Base-by-base conservation (phyloP, 1,140 invertebrate genomes). In the Himalopsyche phryganea region DNA sequence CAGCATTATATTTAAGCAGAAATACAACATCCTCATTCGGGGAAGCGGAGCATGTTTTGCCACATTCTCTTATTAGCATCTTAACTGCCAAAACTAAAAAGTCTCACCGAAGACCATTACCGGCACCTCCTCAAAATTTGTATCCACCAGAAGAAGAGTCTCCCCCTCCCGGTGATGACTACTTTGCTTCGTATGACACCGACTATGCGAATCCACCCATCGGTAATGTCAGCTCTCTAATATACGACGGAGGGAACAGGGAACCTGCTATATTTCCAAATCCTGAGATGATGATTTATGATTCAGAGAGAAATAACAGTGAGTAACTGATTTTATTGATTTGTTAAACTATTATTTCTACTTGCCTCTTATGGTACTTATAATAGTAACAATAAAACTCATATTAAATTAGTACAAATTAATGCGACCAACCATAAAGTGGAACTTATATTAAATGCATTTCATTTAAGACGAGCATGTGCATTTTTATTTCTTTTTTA, bases 241-340 rank as follows among this genome's bases (percentile, higher is more conserved):
- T 64, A 11, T 64, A 64, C 18, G 62, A 64, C 32, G 48, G 56
- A 15, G 57, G 51, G 5, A 41, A 45, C 9, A 36, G 48, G 7
- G 58, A 60, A 5, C 53, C 45, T 0, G 48, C 58, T n/a, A 57
- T 64, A 6, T 64, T 64, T 50, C 62, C 62, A 3, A 60, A 64
- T 18, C 62, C 62, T 10, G 62, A 64, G 40, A 64, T 60, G 58
- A 64, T 64, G 57, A 53, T 63, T 11, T 63, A 59, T 23, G 61
- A 63, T n/a, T 50, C 45, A 3, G 62, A 58, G 17, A 60, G 58
- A 23, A 33, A 55, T 23, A 28, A 28, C 23, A 28, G 23, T 28
- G 9, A 28, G 23, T 28, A n/a, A n/a, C n/a, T n/a, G n/a, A n/a
- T n/a, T n/a, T n/a, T n/a, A n/a, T n/a, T n/a, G n/a, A n/a, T n/a